These are phyloP conservation scores for Archegozetes longisetosus DNA, from an alignment of 1,140 invertebrate genomes.

Conservation along the genomic window DNA sequence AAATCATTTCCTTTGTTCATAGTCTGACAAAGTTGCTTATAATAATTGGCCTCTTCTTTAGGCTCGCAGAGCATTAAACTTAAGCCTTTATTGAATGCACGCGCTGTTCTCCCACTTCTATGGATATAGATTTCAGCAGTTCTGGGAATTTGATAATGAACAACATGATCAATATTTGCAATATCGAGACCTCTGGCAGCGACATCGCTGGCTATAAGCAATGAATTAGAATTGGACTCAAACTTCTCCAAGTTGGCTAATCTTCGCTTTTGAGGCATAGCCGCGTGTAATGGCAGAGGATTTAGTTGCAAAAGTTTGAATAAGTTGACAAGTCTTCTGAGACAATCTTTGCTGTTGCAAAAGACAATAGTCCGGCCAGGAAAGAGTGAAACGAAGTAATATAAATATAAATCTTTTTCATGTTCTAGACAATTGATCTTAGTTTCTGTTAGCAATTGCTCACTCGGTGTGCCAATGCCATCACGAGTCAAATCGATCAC, in stretches of 20 bases:
- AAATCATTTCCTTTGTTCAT: constrained; percentile 30
- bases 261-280: constrained; percentile 84
- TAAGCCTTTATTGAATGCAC: constrained; percentile 70
- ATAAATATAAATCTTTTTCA: constrained; percentile 70
- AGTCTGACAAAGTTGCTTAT: constrained; percentile 54
- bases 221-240: constrained; percentile 44
- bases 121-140: constrained; percentile 93
- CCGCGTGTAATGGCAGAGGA: constrained; percentile 74
- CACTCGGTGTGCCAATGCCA: constrained; percentile 26
- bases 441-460: constrained; percentile 32
- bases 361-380: constrained; percentile 19
- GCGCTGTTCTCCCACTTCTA: constrained; percentile 83
- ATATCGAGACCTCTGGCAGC: constrained; percentile 93
- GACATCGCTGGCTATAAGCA: constrained; percentile 93
- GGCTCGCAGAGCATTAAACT: constrained; percentile 83
- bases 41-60: constrained; percentile 58
- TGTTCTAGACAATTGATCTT: constrained; percentile 31
- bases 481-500: constrained; percentile 71
- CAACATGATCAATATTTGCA: constrained; percentile 76
- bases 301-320: constrained; percentile 57
- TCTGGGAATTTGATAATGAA: constrained; percentile 92
- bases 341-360: constrained; percentile 89
- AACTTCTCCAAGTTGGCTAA: constrained; percentile 88
- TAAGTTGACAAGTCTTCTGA: constrained; percentile 61
- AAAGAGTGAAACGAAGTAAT: constrained; percentile 73